Base-by-base conservation (phyloP, 2,113 vertebrate species). In the Mellivora capensis region DNA sequence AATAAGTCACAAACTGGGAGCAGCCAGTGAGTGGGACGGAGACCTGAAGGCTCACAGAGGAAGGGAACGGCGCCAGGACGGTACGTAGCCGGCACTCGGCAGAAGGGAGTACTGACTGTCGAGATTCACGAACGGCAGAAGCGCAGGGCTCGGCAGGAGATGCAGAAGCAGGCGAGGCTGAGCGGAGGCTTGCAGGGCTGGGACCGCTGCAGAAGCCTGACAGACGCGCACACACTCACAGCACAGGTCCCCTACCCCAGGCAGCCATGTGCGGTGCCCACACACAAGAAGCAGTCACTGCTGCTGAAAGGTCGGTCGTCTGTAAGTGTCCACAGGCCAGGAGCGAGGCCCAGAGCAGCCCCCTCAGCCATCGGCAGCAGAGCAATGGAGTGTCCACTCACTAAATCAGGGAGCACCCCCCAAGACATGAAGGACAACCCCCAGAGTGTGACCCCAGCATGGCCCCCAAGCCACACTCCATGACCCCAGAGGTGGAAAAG, bases 61-160 rank as follows among this genome's bases (percentile, higher is more conserved):
- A 49, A 1, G 12, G 4, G 6, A 11, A n/a, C 37, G 10, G 34
- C 14, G 2, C 13, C 5, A 27, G 34, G 2, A 37, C 0, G 18
- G 20, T n/a, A 20, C 25, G 0, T 0, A 27, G 39, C 71, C 25
- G 0, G 47, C 27, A 25, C 37, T 8, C 13, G 4, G 21, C 20
- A 34, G 13, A 67, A 87, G 64, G n/a, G 11, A 31, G 0, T 3
- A 17, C 86, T 18, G 1, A 5, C 20, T 0, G 25, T 20, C 25
- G 29, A 21, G 52, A 23, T 2, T 4, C 10, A 7, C 6, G 20
- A 23, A n/a, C 0, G 21, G 52, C 6, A 3, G 74, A 44, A 29
- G 13, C 3, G 25, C n/a, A 15, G 15, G 4, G 15, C 15, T 31
- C 15, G 3, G 42, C 71, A 14, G 71, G 37, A 42, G 12, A 44